These are phyloP conservation scores for Drosophila dives DNA, from an alignment of 2,888 invertebrate genomes.

Conservation along the genomic window DNA sequence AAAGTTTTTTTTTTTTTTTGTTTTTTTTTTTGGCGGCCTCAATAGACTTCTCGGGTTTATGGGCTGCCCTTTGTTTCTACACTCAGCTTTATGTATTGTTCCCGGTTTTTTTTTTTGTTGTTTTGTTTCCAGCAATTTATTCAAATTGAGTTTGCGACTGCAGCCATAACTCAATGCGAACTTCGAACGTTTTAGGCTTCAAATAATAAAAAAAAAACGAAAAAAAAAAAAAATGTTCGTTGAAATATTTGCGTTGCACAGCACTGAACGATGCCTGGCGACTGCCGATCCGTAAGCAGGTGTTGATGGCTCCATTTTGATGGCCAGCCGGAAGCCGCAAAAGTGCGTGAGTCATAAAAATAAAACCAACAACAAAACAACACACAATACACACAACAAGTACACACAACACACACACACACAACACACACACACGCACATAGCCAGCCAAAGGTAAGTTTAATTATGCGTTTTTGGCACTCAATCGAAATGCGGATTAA, in stretches of 20 bases:
- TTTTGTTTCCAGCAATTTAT: conserved; percentile 73
- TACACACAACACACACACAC: conserved; percentile 7
- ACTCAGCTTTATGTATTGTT: conserved; percentile 17
- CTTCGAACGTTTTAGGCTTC: conserved; percentile 42
- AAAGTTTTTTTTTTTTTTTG: conserved; percentile 54
- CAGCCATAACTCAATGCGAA: conserved; percentile 76
- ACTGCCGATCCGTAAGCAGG: conserved; percentile 58
- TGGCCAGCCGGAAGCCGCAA: conserved; percentile 78
- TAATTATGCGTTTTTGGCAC: conserved; percentile 77
- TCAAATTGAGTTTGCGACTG: conserved; percentile 79
- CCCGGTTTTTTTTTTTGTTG: conserved; percentile 31
- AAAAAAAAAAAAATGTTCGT: conserved; percentile 18
- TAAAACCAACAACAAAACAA: conserved; percentile 58
- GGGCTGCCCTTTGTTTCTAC: conserved; percentile 60
- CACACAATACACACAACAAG: conserved; percentile 15
- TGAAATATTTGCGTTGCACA: conserved; percentile 42
- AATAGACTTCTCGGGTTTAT: conserved; percentile 64
- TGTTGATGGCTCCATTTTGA: conserved; percentile 79
- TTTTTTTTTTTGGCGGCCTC: conserved; percentile 51
- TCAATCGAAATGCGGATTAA: conserved; percentile 59
- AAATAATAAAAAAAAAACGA: conserved; percentile 13
- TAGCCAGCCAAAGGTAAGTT: conserved; percentile 45
- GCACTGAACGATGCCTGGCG: conserved; percentile 40
- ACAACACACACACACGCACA: conserved; percentile 3
- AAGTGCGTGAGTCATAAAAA: conserved; percentile 79